Evolutionary conservation across 1,140 invertebrate genomes (phyloP), one percentile per base, ranked within the genome.

Genomic region (Brachionus koreanus): DNA sequence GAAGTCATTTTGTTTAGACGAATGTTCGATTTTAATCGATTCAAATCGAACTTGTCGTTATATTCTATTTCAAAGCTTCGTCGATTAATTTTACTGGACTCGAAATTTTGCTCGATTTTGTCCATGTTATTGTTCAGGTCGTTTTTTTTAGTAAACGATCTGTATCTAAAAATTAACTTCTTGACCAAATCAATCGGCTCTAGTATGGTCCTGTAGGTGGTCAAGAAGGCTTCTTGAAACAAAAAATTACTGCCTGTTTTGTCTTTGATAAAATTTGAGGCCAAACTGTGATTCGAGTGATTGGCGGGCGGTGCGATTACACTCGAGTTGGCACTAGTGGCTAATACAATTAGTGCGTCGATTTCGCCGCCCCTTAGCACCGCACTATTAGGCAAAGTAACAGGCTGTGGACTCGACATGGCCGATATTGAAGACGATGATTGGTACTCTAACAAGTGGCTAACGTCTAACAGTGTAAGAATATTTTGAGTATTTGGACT

Each of bases 181-280:
- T 92, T 91, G 83, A 98, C 92, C 82, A 98, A 90, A 83, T 94
- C 93, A 77, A 92, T 88, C n/a, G 96, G 94, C 63, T 93, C 90
- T 85, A 98, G 92, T 89, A 98, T 97, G 82, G 95, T 98, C 84
- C 96, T 91, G 88, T 98, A 98, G 49, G 96, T 98, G 25, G 95
- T 95, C 83, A 98, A 91, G 89, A 98, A 98, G 43, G 96, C 95
- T 90, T 98, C 95, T 91, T 96, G 94, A 89, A 96, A 98, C 86
- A 94, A 91, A 87, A 95, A 94, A 89, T 95, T 94, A n/a, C 33
- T 42, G 3, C 65, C 35, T 94, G 83, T 77, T 76, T 76, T 52
- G 29, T 37, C 35, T 61, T 63, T 61, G 35, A 16, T 9, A 19
- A 74, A 35, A 42, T n/a, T 61, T 4, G 6, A 67, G 19, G 65